phyloP scores from a whole-genome alignment of 2,888 invertebrate genomes.

The Strigamia maritima region DNA sequence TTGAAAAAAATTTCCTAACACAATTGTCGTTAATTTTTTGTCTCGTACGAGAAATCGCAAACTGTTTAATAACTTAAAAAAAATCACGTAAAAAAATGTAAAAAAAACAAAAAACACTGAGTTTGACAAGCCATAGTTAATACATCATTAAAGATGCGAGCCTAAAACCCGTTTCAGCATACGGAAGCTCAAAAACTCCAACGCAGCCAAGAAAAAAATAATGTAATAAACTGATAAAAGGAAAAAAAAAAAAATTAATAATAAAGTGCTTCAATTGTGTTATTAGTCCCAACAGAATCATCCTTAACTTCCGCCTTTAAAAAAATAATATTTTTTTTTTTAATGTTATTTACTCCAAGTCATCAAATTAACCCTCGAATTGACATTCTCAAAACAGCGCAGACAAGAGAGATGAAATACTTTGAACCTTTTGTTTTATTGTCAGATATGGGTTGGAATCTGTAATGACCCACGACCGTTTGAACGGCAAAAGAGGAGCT shows the following conservation, averaged over 20 bases:
- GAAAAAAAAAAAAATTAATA: background rate
- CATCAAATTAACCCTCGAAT: background rate
- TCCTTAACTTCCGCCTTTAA: conserved; percentile 4
- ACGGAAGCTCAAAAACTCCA: background rate
- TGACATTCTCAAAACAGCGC: background rate
- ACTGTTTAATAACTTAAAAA: background rate
- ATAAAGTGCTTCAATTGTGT: background rate
- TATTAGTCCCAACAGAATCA: background rate
- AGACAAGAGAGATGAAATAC: background rate
- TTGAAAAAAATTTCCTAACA: too few species aligned
- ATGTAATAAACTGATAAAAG: background rate
- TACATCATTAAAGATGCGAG: background rate
- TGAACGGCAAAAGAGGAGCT: conserved; percentile 7
- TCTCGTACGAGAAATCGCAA: too few species aligned
- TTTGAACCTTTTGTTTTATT: background rate
- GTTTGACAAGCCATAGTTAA: background rate
- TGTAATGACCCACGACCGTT: conserved; percentile 15
- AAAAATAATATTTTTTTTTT: background rate
- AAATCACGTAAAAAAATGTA: background rate
- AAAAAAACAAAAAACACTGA: background rate
- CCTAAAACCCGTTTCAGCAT: background rate
- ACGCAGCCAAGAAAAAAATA: background rate
- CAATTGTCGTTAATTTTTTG: too few species aligned
- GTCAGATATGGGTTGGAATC: conserved; percentile 21
- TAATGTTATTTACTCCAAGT: background rate